phyloP scores from a whole-genome alignment of 2,888 invertebrate genomes.

The Atherix ibis region DNA sequence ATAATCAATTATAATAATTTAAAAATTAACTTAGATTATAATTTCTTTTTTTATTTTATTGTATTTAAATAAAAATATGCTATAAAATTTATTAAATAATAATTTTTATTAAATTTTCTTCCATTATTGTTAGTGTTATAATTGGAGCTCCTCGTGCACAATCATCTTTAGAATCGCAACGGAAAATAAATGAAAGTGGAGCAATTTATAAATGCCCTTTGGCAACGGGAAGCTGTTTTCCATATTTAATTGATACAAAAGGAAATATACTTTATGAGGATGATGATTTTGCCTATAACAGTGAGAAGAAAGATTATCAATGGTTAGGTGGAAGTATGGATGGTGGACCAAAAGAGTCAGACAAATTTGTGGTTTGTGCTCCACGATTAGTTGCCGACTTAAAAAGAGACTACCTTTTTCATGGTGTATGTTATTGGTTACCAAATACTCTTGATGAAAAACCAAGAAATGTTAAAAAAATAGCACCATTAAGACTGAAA shows the following conservation, averaged over 20 bases:
- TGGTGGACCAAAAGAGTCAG: conserved; percentile 28
- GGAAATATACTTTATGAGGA: conserved; percentile 23
- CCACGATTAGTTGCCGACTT: conserved; percentile 24
- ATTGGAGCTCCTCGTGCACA: conserved; percentile 40
- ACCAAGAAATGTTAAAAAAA: conserved; percentile 21
- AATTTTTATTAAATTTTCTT: no score
- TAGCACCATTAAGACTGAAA: conserved; percentile 27
- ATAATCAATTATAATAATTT: no score
- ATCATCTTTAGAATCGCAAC: conserved; percentile 28
- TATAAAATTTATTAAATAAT: no score
- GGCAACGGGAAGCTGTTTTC: conserved; percentile 22
- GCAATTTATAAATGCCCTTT: conserved; percentile 36
- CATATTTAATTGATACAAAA: conserved; percentile 26
- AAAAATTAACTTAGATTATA: no score
- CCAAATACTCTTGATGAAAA: conserved; percentile 22
- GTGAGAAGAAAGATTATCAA: conserved; percentile 30
- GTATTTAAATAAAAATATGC: no score
- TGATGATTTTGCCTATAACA: conserved; percentile 24
- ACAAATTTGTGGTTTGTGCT: conserved; percentile 33
- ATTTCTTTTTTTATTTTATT: no score
- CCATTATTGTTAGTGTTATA: conserved; percentile 32
- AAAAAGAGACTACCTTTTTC: conserved; percentile 23
- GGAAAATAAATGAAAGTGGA: conserved; percentile 35
- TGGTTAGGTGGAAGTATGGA: conserved; percentile 38
- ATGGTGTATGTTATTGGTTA: conserved; percentile 33